Evolutionary conservation across 2,888 invertebrate genomes (phyloP), one percentile per base, ranked within the genome.

Genomic region (Amiota mariae): DNA sequence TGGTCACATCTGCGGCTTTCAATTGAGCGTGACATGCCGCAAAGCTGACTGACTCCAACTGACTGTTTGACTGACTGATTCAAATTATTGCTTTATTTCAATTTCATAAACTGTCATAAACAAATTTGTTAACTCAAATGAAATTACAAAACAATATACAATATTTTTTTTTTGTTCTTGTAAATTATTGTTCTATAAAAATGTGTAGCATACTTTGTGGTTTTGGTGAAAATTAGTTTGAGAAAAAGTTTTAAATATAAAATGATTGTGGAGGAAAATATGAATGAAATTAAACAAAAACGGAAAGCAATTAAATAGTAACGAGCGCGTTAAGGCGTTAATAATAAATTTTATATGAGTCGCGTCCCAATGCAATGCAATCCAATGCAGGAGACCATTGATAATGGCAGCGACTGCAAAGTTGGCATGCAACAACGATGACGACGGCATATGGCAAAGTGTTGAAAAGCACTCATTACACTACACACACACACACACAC

Each of bases 101-200:
- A 63, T 63, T 63, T 63, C 46, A 63, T 63, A 36, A 36, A 18
- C 63, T 63, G 63, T 36, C 63, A 63, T 11, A 46, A 63, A 63
- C 46, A 63, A 63, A 10, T 36, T 36, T 36, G 36, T 36, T 36
- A 36, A 36, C 36, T 36, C 36, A 36, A 36, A 36, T 36, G 36
- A 36, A 36, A 36, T 36, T 36, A 36, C 6, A 51, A 51, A 51
- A 51, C 54, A 51, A 51, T 51, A 51, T 51, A 24, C 24, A 24
- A 24, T 36, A 6, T 6, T 6, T 6, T 36, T 2, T 6, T 36
- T 36, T 36, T 36, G 36, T 36, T 36, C 36, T 6, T 36, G 4
- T 36, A 36, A 36, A 36, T 36, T 36, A 36, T n/a, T n/a, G n/a
- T n/a, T n/a, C 36, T 36, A 36, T 6, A 36, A 36, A 2, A 2